A percentile compares a stretch with the other conserved stretches of the same genome.
Conservation (phyloP, 2,888 invertebrate species). For the Strigamia maritima region DNA sequence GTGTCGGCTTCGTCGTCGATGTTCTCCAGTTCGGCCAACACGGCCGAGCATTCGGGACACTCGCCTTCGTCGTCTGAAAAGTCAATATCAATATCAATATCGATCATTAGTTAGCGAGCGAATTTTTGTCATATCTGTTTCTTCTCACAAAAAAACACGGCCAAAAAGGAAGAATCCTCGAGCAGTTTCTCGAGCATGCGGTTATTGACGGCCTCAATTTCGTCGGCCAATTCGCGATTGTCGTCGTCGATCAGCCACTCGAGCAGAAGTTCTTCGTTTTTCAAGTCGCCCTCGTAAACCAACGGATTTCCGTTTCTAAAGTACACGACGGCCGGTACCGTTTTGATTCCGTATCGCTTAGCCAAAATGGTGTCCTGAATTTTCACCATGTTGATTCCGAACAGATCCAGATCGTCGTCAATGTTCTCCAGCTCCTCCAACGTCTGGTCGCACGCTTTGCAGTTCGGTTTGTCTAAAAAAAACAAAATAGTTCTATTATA, state of each 20-base stretch:
- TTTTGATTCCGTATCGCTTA: conserved; percentile 89
- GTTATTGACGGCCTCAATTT: conserved; percentile 87
- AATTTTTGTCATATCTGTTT: too few species aligned
- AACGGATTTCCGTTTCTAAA: conserved; percentile 84
- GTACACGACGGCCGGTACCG: conserved; percentile 87
- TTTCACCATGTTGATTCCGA: conserved; percentile 88
- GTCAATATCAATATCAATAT: not conserved
- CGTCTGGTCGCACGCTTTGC: conserved; percentile 86
- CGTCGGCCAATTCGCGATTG: conserved; percentile 86
- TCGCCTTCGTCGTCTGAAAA: conserved; percentile 45
- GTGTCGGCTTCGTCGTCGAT: conserved; percentile 48
- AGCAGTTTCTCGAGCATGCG: conserved; percentile 82
- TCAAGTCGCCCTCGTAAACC: conserved; percentile 78
- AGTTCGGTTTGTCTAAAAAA: conserved; percentile 75
- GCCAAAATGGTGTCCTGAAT: conserved; percentile 87
- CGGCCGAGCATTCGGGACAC: conserved; percentile 46
- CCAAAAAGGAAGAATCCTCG: conserved; percentile 79
- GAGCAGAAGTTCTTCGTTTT: conserved; percentile 84
- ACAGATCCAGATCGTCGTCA: conserved; percentile 76
- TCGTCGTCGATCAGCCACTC: conserved; percentile 93
- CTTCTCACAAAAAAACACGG: conserved; percentile 84
- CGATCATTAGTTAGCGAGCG: too few species aligned
- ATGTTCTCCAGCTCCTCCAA: conserved; percentile 81
- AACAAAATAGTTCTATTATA: conserved; percentile 33
- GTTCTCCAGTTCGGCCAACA: conserved; percentile 47